phyloP scores from a whole-genome alignment of 2,888 invertebrate genomes.

The Parnassius mnemosyne region DNA sequence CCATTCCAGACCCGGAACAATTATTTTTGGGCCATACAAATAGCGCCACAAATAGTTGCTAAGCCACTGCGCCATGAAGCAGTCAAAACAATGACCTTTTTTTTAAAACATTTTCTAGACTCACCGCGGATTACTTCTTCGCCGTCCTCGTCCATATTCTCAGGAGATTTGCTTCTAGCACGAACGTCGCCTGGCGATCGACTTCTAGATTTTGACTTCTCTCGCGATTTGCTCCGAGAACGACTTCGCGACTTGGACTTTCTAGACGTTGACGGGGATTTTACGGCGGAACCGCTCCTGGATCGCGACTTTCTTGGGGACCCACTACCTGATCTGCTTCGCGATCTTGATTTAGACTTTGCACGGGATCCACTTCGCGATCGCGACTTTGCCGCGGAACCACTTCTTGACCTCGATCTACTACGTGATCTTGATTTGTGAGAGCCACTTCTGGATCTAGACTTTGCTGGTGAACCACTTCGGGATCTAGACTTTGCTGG shows the following conservation, averaged over 20 bases:
- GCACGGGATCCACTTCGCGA: conserved; percentile 35
- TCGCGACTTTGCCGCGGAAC: conserved; percentile 35
- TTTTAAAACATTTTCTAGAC: background rate
- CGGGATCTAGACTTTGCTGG: conserved; percentile 36
- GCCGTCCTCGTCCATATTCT: conserved; percentile 44
- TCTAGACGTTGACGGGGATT: conserved; percentile 23
- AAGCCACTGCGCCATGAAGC: background rate
- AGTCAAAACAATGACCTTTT: background rate
- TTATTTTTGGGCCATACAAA: too few species aligned
- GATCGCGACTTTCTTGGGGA: conserved; percentile 35
- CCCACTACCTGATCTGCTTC: conserved; percentile 32
- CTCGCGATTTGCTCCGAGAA: conserved; percentile 30
- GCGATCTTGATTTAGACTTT: conserved; percentile 26
- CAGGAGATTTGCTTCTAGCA: conserved; percentile 37
- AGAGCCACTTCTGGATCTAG: conserved; percentile 39
- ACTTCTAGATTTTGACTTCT: conserved; percentile 37
- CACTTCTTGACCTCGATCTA: conserved; percentile 33
- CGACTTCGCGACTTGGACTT: conserved; percentile 31
- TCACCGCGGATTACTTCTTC: conserved; percentile 28
- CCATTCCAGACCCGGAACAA: too few species aligned
- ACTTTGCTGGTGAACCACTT: conserved; percentile 35
- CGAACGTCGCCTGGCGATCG: conserved; percentile 32
- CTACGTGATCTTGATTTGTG: conserved; percentile 34
- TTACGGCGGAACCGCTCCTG: conserved; percentile 28
- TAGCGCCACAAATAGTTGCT: too few species aligned